Conservation (phyloP, 1,140 invertebrate genomes). For the Bilobella aurantiaca region DNA sequence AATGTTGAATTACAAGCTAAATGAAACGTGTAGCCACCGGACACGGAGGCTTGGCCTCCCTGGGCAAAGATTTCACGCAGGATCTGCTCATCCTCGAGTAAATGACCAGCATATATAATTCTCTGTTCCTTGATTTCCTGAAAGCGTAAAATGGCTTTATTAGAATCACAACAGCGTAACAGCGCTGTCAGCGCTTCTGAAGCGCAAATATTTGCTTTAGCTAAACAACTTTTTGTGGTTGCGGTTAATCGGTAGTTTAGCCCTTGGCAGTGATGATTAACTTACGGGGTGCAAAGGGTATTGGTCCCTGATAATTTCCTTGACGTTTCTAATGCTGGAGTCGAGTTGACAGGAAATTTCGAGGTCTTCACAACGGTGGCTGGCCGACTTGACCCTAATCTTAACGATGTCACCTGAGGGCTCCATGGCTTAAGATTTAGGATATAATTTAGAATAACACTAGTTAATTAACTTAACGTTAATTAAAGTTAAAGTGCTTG, state of each 20-base stretch:
- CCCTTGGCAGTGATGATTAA: neutral
- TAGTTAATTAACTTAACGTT: no score
- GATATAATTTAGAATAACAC: no score
- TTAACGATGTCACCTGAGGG: neutral
- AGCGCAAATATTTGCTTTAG: no score
- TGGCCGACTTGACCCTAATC: constrained; percentile 24
- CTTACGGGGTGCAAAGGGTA: constrained; percentile 28
- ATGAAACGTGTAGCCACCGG: constrained; percentile 24
- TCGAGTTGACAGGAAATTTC: constrained; percentile 20
- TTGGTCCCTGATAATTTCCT: constrained; percentile 21
- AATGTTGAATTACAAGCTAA: constrained; percentile 19
- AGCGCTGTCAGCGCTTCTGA: no score
- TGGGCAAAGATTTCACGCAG: constrained; percentile 22
- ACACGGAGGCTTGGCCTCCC: constrained; percentile 11
- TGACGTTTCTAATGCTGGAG: constrained; percentile 18
- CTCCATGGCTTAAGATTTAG: neutral
- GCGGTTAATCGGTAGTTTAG: no score
- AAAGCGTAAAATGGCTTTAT: no score
- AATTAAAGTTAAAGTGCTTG: no score
- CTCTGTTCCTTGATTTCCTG: constrained; percentile 29
- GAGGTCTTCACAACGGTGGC: constrained; percentile 28
- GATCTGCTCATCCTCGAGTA: constrained; percentile 28
- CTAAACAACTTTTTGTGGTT: no score
- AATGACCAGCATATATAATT: constrained; percentile 32
- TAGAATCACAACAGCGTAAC: no score